Evolutionary conservation across 1,140 invertebrate species (phyloP), one percentile per base, ranked within the genome.

Genomic region (Heliothis subflexa): DNA sequence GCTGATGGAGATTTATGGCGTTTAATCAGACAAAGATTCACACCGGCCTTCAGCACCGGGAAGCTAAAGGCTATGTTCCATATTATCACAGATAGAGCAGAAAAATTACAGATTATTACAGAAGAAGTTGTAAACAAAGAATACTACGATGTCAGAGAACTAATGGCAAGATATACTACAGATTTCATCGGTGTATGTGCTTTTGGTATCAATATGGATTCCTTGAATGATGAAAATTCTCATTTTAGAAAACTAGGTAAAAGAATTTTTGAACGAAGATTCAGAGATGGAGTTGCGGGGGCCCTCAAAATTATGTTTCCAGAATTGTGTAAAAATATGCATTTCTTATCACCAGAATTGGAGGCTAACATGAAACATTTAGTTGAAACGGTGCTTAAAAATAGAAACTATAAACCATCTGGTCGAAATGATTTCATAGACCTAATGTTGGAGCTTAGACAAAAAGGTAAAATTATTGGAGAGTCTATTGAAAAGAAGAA

Each of bases 41-140:
- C 96, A 40, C 96, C 96, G 3, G 95, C 95, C 0, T 97, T 97
- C 82, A 96, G 95, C 28, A 95, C 95, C 0, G 95, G 95, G 4
- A 97, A 96, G 87, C 94, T 97, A 82, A 96, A 95, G 81, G 94
- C 86, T 14, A 96, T 96, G 95, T 96, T 95, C 83, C 87, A 91
- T 68, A 92, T 92, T 11, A 94, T 96, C 52, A 92, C 93, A 5
- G 85, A 91, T 2, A 93, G 95, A 80, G 92, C 93, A 11, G 88
- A 95, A 54, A 88, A 94, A 73, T 88, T 95, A n/a, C 87, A 94
- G 47, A 13, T 87, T 0, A 86, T 93, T 66, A 81, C 95, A 2
- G 87, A 92, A 11, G 85, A 91, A 33, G 45, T 88, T 7, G 78
- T 85, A 3, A 76, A 85, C 25, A 88, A 88, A 61, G 92, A 93